These are phyloP conservation scores for Paralichthys olivaceus DNA, from an alignment of 2,113 vertebrate species.

Conservation along the genomic window DNA sequence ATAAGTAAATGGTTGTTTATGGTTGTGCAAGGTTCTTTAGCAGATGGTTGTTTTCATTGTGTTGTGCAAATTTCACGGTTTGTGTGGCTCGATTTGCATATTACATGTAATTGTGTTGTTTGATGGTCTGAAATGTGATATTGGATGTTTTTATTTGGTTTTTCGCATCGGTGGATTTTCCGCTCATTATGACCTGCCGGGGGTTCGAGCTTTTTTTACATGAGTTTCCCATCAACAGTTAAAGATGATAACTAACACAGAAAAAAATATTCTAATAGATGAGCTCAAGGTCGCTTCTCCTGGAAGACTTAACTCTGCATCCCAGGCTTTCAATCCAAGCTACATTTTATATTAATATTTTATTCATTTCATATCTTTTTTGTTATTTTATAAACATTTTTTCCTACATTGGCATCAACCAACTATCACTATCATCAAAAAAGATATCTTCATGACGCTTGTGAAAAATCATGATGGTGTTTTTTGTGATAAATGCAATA, in stretches of 20 bases:
- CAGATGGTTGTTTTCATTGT: conserved; percentile 55
- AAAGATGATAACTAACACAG: conserved; percentile 27
- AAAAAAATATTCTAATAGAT: conserved; percentile 30
- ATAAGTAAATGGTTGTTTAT: conserved; percentile 64
- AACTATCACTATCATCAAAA: conserved; percentile 47
- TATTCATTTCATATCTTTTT: conserved; percentile 36
- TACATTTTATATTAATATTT: conserved; percentile 43
- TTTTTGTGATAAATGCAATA: conserved; percentile 62
- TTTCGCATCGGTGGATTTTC: conserved; percentile 23
- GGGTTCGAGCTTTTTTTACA: conserved; percentile 19
- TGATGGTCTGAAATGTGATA: conserved; percentile 2
- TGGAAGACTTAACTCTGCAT: conserved; percentile 9
- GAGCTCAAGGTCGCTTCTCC: conserved; percentile 54
- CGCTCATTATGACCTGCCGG: conserved; percentile 35
- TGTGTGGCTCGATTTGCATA: conserved; percentile 47
- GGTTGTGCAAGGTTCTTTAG: conserved; percentile 54
- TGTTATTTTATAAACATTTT: conserved; percentile 26
- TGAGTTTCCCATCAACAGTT: conserved; percentile 15
- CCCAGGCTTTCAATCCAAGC: conserved; percentile 23
- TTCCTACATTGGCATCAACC: conserved; percentile 35
- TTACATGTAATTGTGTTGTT: conserved; percentile 38
- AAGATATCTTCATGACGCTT: conserved; percentile 17
- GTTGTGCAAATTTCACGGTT: conserved; percentile 17
- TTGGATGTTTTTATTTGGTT: conserved; percentile 3
- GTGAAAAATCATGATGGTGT: conserved; percentile 43